phyloP scores from a whole-genome alignment of 2,888 invertebrate genomes.

The Cryptocephalus moraei region DNA sequence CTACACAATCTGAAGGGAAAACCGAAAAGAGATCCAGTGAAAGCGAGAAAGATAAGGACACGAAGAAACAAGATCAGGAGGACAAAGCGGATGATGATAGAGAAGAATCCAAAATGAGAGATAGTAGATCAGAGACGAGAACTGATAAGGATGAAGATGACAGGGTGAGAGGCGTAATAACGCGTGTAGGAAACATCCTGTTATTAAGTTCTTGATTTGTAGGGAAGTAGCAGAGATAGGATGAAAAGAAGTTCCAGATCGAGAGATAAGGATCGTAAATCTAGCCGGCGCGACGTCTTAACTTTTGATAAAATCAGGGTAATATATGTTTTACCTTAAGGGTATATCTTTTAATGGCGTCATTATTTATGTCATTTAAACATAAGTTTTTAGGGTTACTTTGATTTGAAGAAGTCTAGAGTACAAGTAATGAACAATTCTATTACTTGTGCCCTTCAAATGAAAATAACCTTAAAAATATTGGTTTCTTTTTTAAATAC shows the following conservation, averaged over 20 bases:
- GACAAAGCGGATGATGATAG: constrained; percentile 17
- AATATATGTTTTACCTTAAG: constrained; percentile 21
- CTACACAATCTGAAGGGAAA: constrained; percentile 4
- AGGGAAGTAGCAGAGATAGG: constrained; percentile 5
- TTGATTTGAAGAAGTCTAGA: too few species aligned
- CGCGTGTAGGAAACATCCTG: too few species aligned
- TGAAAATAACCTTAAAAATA: too few species aligned
- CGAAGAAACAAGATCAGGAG: constrained; percentile 12
- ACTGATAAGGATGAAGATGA: too few species aligned
- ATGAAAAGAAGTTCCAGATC: constrained; percentile 3
- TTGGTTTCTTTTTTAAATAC: too few species aligned
- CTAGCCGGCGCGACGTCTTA: constrained; percentile 45
- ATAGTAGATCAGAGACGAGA: not conserved
- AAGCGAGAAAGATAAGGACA: not conserved
- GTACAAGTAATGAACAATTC: too few species aligned
- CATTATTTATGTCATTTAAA: too few species aligned
- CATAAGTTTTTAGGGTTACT: too few species aligned
- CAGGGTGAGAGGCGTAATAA: too few species aligned
- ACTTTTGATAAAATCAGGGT: constrained; percentile 75
- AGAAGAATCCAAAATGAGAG: constrained; percentile 12
- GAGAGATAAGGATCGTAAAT: constrained; percentile 8
- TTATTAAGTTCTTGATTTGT: not conserved
- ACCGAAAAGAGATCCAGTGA: constrained; percentile 2
- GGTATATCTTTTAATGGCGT: too few species aligned
- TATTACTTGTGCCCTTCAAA: too few species aligned